Evolutionary conservation across 2,113 vertebrate species (phyloP), one percentile per base, ranked within the genome.

Genomic region (Diphyllodes magnificus): DNA sequence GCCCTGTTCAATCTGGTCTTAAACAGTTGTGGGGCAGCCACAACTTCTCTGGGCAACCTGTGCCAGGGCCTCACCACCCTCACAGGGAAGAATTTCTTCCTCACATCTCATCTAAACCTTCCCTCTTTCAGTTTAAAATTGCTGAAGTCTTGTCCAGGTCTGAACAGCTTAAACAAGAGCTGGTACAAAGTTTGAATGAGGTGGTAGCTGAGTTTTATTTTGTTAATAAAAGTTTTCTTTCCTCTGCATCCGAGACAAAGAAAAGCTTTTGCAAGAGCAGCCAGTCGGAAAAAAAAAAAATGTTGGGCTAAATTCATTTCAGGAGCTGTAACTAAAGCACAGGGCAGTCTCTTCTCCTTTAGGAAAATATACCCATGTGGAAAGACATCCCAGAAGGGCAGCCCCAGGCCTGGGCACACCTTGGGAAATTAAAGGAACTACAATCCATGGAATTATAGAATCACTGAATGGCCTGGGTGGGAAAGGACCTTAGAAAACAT

Each of bases 21-120:
- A 0, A 0, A 54, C 1, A 49, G 2, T 23, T 11, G 15, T 76
- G 54, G 12, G 7, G 3, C n/a, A 82, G 0, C 54, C 54, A 47
- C 28, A 60, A 2, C 5, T 53, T n/a, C 60, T 53, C 9, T 59
- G 51, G 27, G 2, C 0, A n/a, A 3, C 4, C 28, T n/a, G 7
- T 60, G 1, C 13, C 16, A 75, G 28, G 13, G 19, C 9, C 28
- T 88, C 27, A 3, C 7, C 76, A 24, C 19, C 37, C 15, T 28
- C 28, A 17, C 13, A 45, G 9, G 10, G 7, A 53, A 66, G 19
- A 75, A 66, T 39, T 81, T 24, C 20, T 60, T 53, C 45, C 33
- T n/a, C 14, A 75, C 9, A 30, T 75, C 45, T 28, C 61, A 66
- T 61, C n/a, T 30, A 31, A 68, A 66, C 11, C n/a, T 54, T 18